phyloP scores from a whole-genome alignment of 2,888 invertebrate species.

The Mesorhabditis belari region DNA sequence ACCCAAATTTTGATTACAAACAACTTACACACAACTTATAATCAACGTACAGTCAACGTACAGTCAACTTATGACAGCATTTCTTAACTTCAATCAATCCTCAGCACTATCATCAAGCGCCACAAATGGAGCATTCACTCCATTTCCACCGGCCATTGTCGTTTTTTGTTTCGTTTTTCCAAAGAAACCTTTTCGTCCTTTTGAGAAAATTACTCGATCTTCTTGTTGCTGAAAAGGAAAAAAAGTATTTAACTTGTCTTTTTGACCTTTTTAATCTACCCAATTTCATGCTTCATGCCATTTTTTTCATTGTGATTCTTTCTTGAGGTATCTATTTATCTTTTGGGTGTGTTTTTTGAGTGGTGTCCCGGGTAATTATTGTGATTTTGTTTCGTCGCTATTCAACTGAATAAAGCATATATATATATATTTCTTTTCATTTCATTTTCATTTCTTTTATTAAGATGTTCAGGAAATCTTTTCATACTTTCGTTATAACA shows the following conservation, averaged over 20 bases:
- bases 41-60: no score
- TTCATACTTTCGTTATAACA: no score
- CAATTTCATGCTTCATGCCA: not conserved
- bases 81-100: not conserved
- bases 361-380: no score
- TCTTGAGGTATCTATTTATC: no score
- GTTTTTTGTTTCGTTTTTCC: not conserved
- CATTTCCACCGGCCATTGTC: constrained; percentile 3
- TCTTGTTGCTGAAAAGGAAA: constrained; percentile 8
- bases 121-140: constrained; percentile 25
- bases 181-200: constrained; percentile 12
- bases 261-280: not conserved
- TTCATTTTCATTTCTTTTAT: no score
- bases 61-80: not conserved
- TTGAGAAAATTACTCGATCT: constrained; percentile 32
- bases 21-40: no score
- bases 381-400: no score
- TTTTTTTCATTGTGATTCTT: not conserved
- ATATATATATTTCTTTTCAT: no score
- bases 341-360: no score
- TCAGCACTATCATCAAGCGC: constrained; percentile 25
- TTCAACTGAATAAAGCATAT: no score
- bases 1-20: no score
- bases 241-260: not conserved
- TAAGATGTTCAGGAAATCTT: no score